Base-by-base conservation (phyloP, 1,140 invertebrate species). In the Heliconius melpomene region DNA sequence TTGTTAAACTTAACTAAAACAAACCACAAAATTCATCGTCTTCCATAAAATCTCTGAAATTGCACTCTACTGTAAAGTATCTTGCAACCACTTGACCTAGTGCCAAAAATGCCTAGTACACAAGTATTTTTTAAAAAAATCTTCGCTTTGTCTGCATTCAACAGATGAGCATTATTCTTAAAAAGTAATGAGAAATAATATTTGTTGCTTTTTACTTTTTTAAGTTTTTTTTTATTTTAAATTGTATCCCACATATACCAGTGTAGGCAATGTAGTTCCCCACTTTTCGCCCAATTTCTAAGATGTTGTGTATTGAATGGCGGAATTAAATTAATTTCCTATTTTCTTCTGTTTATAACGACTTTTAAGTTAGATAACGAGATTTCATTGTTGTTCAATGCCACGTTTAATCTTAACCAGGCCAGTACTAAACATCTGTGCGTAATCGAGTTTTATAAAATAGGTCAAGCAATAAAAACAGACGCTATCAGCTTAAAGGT, bases 91-190 rank as follows among this genome's bases (percentile, higher is more conserved):
- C 60, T 66, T 66, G 60, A 66, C 60, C 60, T 66, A 66, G 23
- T 66, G 60, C 60, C 60, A 29, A 66, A 66, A 29, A 66, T 29
- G 60, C 60, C 23, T 29, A 26, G 26, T 8, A 60, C 23, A 23
- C 60, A 66, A 66, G 2, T 29, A 66, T 23, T 66, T 66, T 32
- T 66, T 66, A 11, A 66, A 66, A n/a, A 13, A 66, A 66, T 66
- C 23, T 66, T 29, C 9, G 8, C 54, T 23, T 57, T 57, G 54
- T 57, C 26, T 26, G 57, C 2, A 60, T 60, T 60, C 57, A 60
- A 60, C 57, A 66, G 60, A 66, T 66, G 23, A 66, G 23, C 9
- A 66, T 66, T 66, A 66, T 66, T 66, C 60, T 66, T 16, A 46
- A 26, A 66, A 66, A 26, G 26, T 66, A 66, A 16, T 26, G 60